Conservation (phyloP, 2,797 vertebrate genomes). For the Trichosurus vulpecula region DNA sequence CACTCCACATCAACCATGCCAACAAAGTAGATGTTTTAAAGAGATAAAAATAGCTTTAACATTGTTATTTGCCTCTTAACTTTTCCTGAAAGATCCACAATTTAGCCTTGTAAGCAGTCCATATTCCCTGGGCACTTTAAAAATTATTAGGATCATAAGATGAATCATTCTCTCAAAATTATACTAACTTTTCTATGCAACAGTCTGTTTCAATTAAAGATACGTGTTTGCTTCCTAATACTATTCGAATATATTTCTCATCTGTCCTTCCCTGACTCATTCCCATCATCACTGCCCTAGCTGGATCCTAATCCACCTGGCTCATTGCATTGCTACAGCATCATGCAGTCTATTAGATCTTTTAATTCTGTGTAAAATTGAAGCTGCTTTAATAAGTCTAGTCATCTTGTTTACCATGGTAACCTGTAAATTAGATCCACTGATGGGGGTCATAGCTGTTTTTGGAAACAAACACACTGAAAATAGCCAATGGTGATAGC, state of each 20-base stretch:
- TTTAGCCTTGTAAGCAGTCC: slow-evolving; percentile 6
- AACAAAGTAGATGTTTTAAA: slow-evolving; percentile 8
- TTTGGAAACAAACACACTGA: background rate
- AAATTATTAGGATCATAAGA: slow-evolving; percentile 2
- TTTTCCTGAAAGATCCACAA: background rate
- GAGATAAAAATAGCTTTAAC: slow-evolving; percentile 8
- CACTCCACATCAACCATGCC: slow-evolving; percentile 3
- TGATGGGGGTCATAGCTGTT: background rate
- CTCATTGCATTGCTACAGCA: background rate
- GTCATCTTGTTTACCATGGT: background rate
- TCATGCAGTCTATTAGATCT: background rate
- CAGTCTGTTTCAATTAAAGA: slow-evolving; percentile 29
- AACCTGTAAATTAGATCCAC: background rate
- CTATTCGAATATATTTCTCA: background rate
- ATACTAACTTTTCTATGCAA: background rate
- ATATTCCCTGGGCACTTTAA: background rate
- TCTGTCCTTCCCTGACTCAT: background rate
- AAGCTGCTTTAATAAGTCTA: background rate
- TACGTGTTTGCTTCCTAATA: background rate
- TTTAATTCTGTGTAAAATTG: background rate
- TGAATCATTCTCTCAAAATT: background rate
- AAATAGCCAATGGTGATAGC: background rate
- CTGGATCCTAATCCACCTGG: background rate
- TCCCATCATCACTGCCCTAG: background rate
- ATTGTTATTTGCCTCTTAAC: slow-evolving; percentile 8